These are phyloP conservation scores for Drosophila siamana DNA, from an alignment of 2,888 invertebrate species.

Conservation along the genomic window DNA sequence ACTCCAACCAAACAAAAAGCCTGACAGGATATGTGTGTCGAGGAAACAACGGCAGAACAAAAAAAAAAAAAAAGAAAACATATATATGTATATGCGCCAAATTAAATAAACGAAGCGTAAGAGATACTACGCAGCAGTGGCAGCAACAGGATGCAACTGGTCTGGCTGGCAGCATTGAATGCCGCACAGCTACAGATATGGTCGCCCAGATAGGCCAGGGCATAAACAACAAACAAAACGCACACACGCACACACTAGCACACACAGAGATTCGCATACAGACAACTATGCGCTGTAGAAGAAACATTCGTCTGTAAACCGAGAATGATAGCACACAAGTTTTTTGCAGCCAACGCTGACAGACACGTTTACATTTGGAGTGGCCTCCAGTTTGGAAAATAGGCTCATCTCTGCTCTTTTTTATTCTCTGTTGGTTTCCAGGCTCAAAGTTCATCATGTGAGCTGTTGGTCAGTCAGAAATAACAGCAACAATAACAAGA, in stretches of 20 bases:
- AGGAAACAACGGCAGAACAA: constrained; percentile 38
- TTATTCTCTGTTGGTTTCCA: constrained; percentile 3
- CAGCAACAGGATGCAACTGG: constrained; percentile 57
- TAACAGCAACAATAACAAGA: constrained; percentile 25
- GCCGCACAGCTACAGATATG: constrained; percentile 42
- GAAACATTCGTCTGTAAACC: constrained; percentile 60
- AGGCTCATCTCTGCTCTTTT: constrained; percentile 12
- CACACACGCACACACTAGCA: constrained; percentile 12
- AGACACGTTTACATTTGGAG: constrained; percentile 60
- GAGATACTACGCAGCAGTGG: constrained; percentile 68
- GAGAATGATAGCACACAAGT: constrained; percentile 58
- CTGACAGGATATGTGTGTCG: constrained; percentile 17
- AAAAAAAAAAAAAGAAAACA: constrained; percentile 2
- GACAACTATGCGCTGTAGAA: constrained; percentile 30
- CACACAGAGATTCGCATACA: constrained; percentile 9
- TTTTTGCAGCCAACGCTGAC: constrained; percentile 34
- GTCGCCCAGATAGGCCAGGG: constrained; percentile 26
- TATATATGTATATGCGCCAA: constrained; percentile 61
- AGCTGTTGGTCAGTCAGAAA: constrained; percentile 44
- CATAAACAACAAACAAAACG: constrained; percentile 26
- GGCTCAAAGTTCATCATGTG: constrained; percentile 68
- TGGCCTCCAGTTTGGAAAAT: constrained; percentile 35
- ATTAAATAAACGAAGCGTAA: constrained; percentile 79
- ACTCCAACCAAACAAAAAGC: constrained; percentile 23
- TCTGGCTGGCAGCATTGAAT: constrained; percentile 30